Conservation (phyloP, 2,888 invertebrate genomes). For the Biston betularia region DNA sequence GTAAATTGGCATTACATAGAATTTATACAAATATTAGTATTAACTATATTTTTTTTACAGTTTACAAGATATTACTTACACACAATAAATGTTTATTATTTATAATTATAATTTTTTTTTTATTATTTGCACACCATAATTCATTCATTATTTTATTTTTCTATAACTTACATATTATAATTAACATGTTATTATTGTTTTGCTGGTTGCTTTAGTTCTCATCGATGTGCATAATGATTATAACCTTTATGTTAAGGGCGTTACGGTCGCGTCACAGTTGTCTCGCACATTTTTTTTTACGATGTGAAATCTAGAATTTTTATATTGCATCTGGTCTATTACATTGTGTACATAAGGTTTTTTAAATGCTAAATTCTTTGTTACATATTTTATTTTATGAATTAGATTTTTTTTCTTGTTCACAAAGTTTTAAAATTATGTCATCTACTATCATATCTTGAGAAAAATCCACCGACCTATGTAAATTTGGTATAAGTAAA, state of each 20-base stretch:
- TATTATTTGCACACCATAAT: constrained; percentile 79
- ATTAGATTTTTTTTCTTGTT: no score
- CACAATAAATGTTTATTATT: constrained; percentile 34
- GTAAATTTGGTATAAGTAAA: no score
- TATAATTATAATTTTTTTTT: constrained; percentile 59
- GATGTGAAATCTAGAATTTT: no score
- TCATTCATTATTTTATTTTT: constrained; percentile 61
- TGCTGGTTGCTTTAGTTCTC: constrained; percentile 72
- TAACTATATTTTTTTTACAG: constrained; percentile 35
- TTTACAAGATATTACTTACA: constrained; percentile 19
- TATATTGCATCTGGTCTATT: no score
- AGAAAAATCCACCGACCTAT: no score
- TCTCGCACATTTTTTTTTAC: no score
- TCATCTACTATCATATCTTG: no score
- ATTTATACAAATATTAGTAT: constrained; percentile 28
- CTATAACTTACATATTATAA: constrained; percentile 47
- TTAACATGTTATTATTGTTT: constrained; percentile 62
- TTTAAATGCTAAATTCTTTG: no score
- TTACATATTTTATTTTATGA: no score
- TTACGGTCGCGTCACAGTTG: no score
- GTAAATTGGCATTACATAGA: constrained; percentile 7
- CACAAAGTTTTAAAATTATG: no score
- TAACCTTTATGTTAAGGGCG: constrained; percentile 26
- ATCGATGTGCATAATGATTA: constrained; percentile 47
- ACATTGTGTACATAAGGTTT: no score